Evolutionary conservation across 2,113 vertebrate species (phyloP).

Genomic region (Hemibagrus wyckioides): DNA sequence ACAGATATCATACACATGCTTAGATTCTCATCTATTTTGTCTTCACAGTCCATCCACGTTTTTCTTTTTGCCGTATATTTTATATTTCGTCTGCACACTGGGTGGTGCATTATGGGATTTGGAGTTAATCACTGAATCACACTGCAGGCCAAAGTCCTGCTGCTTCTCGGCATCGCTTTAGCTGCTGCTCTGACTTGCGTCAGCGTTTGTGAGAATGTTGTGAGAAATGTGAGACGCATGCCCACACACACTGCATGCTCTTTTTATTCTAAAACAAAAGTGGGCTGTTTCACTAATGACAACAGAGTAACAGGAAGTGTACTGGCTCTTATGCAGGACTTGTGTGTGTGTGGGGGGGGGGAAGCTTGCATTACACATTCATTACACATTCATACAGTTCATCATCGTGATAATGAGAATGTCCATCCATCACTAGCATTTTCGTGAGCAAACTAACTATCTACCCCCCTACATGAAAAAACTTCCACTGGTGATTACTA

Average conservation of each 20-base stretch:
- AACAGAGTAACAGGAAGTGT: neutral
- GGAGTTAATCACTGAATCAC: too few relatives aligned
- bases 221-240: neutral
- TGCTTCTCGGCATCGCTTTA: neutral
- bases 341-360: too few relatives aligned
- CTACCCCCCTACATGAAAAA: too few relatives aligned
- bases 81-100: neutral
- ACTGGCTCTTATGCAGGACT: neutral
- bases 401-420: neutral
- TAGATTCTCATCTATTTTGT: neutral
- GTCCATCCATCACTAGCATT: too few relatives aligned
- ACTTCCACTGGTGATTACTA: too few relatives aligned
- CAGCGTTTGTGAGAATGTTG: neutral
- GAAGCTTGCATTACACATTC: neutral
- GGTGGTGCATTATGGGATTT: neutral
- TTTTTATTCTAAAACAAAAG: slow-evolving; percentile 1
- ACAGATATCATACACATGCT: neutral
- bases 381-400: neutral
- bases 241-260: neutral
- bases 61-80: neutral
- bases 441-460: too few relatives aligned
- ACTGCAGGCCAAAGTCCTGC: too few relatives aligned
- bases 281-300: neutral
- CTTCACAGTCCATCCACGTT: neutral
- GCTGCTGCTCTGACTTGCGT: neutral